These are phyloP conservation scores for Rhopalosiphum padi DNA, from an alignment of 1,140 invertebrate species.

Conservation along the genomic window DNA sequence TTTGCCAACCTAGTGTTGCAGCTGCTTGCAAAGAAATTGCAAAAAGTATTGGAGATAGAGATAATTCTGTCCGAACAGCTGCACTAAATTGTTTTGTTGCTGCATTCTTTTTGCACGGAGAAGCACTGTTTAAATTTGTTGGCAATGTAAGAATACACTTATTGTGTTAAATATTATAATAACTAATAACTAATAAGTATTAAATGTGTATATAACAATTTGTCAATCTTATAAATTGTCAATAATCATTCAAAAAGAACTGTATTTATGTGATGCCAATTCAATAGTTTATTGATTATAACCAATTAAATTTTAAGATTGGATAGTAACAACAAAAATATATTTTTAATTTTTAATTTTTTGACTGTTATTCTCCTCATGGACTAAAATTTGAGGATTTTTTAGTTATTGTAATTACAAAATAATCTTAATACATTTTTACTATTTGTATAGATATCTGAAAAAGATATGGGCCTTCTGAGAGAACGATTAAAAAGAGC, in stretches of 20 bases:
- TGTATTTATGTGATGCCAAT: neutral
- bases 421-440: neutral
- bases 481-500: conserved; percentile 94
- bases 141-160: conserved; percentile 73
- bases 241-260: neutral
- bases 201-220: neutral
- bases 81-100: conserved; percentile 93
- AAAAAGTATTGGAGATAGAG: conserved; percentile 92
- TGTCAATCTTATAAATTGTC: neutral
- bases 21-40: conserved; percentile 91
- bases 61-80: conserved; percentile 94
- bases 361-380: neutral
- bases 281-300: neutral
- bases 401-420: neutral
- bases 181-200: neutral
- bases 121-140: conserved; percentile 84
- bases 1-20: conserved; percentile 80
- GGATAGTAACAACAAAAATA: neutral
- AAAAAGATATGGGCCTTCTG: conserved; percentile 92
- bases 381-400: neutral
- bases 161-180: neutral
- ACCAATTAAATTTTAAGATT: neutral
- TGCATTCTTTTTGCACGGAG: conserved; percentile 89
- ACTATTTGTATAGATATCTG: conserved; percentile 73
- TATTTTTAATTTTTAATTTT: neutral